These are phyloP conservation scores for Clostera curtula DNA, from an alignment of 2,888 invertebrate species.

Conservation along the genomic window DNA sequence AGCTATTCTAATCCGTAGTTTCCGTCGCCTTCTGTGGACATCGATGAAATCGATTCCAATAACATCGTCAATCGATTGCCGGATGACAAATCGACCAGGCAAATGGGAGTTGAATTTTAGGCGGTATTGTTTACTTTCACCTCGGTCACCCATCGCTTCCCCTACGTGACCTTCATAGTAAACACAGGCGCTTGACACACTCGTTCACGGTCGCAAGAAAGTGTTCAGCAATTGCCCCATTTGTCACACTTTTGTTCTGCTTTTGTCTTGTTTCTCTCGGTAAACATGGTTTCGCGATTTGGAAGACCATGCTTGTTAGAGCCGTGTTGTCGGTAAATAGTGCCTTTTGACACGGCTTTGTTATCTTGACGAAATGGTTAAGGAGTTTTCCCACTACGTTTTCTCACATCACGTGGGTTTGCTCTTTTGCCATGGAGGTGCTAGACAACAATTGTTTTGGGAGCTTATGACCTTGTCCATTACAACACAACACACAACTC, in stretches of 20 bases:
- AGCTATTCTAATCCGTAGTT: too few species aligned
- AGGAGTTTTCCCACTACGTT: not conserved
- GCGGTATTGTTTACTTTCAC: slow-evolving; percentile 37
- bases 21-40: too few species aligned
- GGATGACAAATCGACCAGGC: not conserved
- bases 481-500: too few species aligned
- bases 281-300: slow-evolving; percentile 10
- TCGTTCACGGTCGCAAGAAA: slow-evolving; percentile 53
- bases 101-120: slow-evolving; percentile 5
- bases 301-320: slow-evolving; percentile 1
- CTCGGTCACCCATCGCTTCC: slow-evolving; percentile 24
- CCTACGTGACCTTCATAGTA: slow-evolving; percentile 47
- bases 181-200: slow-evolving; percentile 52
- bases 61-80: not conserved
- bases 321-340: slow-evolving; percentile 5
- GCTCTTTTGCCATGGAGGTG: too few species aligned
- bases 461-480: too few species aligned
- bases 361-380: slow-evolving; percentile 7
- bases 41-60: slow-evolving; percentile 1
- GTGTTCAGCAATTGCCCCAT: slow-evolving; percentile 23
- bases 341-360: slow-evolving; percentile 12
- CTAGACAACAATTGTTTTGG: too few species aligned
- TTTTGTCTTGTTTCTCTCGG: slow-evolving; percentile 11
- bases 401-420: not conserved
- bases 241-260: slow-evolving; percentile 19